A percentile compares a stretch with the other conserved stretches of the same genome.
These are phyloP conservation scores for Lepidonotus clava DNA, from an alignment of 2,888 invertebrate species.

Conservation along the genomic window DNA sequence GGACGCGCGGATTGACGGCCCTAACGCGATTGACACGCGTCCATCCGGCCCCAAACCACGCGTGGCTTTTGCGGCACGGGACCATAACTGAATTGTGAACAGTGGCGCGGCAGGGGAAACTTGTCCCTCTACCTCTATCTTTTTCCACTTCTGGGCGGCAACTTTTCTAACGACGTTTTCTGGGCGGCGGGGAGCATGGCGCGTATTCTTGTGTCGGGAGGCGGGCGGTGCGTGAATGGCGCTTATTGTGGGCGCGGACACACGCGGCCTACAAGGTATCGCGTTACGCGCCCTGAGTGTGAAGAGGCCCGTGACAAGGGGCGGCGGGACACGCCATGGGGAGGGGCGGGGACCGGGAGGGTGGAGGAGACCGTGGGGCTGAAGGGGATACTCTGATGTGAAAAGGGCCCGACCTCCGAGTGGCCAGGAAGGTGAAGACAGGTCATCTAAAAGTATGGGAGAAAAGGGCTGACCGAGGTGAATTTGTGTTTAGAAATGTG, in stretches of 20 bases:
- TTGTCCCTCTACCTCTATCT: not conserved
- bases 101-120: not conserved
- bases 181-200: not conserved
- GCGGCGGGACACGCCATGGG: not conserved
- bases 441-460: no score
- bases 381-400: no score
- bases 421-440: not conserved
- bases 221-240: not conserved
- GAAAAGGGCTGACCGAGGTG: no score
- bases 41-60: not conserved
- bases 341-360: not conserved
- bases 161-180: constrained; percentile 28
- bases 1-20: constrained; percentile 23
- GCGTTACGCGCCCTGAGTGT: constrained; percentile 21
- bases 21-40: constrained; percentile 31
- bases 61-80: not conserved
- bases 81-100: not conserved
- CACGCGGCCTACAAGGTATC: not conserved
- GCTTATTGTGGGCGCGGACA: not conserved
- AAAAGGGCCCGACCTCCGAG: no score
- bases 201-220: not conserved
- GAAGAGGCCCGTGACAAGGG: not conserved
- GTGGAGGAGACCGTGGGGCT: not conserved
- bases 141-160: not conserved
- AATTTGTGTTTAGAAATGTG: no score